These are phyloP conservation scores for Eulithis prunata DNA, from an alignment of 2,888 invertebrate genomes.

Conservation along the genomic window DNA sequence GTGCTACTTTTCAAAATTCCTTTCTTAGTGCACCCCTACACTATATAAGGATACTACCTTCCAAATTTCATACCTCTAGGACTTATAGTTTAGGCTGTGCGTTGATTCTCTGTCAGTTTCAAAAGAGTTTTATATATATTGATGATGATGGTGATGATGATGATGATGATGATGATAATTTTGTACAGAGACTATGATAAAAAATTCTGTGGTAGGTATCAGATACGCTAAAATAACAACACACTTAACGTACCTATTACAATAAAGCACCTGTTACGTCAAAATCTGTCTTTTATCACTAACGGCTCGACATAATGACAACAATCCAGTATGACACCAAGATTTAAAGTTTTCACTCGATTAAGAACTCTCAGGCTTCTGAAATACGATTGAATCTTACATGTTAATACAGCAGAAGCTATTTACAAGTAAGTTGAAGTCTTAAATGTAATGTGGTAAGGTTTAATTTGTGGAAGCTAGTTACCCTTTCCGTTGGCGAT, in stretches of 20 bases:
- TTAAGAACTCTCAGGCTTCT: background rate
- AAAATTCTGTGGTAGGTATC: no score
- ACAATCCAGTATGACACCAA: constrained; percentile 18
- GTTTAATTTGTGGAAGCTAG: constrained; percentile 14
- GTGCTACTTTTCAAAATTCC: no score
- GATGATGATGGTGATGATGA: no score
- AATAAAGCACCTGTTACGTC: constrained; percentile 28
- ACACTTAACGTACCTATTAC: background rate
- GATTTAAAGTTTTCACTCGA: background rate
- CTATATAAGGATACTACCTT: no score
- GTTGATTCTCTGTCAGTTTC: no score
- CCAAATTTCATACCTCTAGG: no score
- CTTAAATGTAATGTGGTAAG: constrained; percentile 3
- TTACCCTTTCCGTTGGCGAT: constrained; percentile 29
- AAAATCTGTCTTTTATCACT: constrained; percentile 19
- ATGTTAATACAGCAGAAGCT: constrained; percentile 3
- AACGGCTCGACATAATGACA: constrained; percentile 18
- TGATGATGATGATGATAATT: no score
- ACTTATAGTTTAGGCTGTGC: no score
- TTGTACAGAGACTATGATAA: no score
- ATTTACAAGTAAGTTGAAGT: background rate
- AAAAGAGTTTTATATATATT: no score
- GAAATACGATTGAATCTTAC: constrained; percentile 15
- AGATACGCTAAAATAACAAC: background rate
- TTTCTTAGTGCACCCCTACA: no score